Conservation (phyloP, 1,140 invertebrate genomes). For the Gryon sp. region DNA sequence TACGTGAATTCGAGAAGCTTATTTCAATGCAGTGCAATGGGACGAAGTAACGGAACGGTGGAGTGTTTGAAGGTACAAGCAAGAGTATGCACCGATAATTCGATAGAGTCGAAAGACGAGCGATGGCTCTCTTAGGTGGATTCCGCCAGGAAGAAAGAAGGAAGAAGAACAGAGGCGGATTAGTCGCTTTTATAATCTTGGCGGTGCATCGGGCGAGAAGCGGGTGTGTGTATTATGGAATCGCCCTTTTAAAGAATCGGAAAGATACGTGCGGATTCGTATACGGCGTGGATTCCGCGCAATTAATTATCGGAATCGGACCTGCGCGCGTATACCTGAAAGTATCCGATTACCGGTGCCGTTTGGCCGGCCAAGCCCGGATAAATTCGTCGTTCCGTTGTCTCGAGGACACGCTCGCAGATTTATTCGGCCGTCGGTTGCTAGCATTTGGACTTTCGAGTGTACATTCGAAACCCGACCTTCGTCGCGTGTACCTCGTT, state of each 20-base stretch:
- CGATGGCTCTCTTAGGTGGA: conserved; percentile 58
- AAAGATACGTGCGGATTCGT: conserved; percentile 63
- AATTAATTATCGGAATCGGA: conserved; percentile 73
- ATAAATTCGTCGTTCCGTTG: conserved; percentile 73
- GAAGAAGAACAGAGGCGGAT: conserved; percentile 32
- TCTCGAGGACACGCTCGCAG: conserved; percentile 57
- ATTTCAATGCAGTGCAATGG: no score
- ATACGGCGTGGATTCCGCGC: conserved; percentile 62
- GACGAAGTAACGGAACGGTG: conserved; percentile 6
- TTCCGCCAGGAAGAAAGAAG: conserved; percentile 14
- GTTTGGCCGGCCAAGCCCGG: conserved; percentile 43
- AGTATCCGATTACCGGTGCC: conserved; percentile 71
- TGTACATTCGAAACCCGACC: conserved; percentile 57
- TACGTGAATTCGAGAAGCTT: no score
- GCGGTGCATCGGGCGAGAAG: conserved; percentile 47
- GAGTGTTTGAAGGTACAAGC: conserved; percentile 17
- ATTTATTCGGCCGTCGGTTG: conserved; percentile 66
- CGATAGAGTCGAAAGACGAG: conserved; percentile 38
- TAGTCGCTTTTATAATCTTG: conserved; percentile 45
- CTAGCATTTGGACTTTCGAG: conserved; percentile 42
- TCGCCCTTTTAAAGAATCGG: conserved; percentile 57
- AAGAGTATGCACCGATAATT: conserved; percentile 30
- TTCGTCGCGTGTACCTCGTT: conserved; percentile 56
- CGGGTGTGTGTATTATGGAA: conserved; percentile 55
- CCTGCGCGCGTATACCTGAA: conserved; percentile 60